phyloP scores from a whole-genome alignment of 2,888 invertebrate species.

The Eubasilissa splendida region DNA sequence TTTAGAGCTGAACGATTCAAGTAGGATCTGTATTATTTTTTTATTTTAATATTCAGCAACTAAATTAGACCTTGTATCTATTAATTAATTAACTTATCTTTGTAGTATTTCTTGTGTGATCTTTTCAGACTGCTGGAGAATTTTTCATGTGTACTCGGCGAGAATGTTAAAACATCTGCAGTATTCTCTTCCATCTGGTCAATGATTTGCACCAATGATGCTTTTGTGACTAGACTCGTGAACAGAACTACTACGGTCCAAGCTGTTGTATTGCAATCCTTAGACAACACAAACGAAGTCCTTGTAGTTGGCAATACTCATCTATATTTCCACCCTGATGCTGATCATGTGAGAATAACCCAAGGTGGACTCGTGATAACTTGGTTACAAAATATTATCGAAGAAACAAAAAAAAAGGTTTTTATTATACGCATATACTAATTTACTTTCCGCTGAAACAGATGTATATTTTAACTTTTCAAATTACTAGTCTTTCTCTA shows the following conservation, averaged over 20 bases:
- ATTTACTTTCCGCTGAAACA: no score
- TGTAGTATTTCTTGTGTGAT: no score
- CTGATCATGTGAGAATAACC: constrained; percentile 89
- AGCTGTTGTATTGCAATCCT: constrained; percentile 74
- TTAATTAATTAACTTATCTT: no score
- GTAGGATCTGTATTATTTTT: constrained; percentile 64
- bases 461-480: no score
- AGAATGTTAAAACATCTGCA: constrained; percentile 71
- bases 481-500: no score
- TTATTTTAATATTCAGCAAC: neutral
- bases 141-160: constrained; percentile 73
- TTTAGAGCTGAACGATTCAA: constrained; percentile 80
- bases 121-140: constrained; percentile 70
- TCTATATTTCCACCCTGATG: constrained; percentile 93
- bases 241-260: constrained; percentile 80
- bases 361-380: constrained; percentile 85
- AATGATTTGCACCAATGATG: constrained; percentile 73
- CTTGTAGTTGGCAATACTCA: constrained; percentile 90
- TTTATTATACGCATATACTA: neutral
- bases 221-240: constrained; percentile 73
- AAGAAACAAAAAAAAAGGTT: constrained; percentile 36
- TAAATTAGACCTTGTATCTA: no score
- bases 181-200: constrained; percentile 76
- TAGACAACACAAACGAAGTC: constrained; percentile 73
- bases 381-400: constrained; percentile 77